phyloP scores from a whole-genome alignment of 2,113 vertebrate genomes.

The Pachyramphus minor region DNA sequence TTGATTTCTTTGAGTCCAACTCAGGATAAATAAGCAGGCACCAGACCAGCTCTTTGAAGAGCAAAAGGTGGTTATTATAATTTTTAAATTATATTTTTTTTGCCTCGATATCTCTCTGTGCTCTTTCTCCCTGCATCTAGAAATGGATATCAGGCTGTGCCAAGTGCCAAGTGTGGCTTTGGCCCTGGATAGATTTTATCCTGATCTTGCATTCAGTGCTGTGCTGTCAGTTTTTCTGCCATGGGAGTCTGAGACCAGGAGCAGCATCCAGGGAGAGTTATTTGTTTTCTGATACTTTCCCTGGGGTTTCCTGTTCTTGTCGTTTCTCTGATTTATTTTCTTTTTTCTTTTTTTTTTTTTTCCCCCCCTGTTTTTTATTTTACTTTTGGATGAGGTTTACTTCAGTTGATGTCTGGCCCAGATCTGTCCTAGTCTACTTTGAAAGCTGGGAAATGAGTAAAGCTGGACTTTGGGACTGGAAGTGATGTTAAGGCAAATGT shows the following conservation, averaged over 20 bases:
- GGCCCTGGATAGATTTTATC: neutral
- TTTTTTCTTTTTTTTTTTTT: neutral
- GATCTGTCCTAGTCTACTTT: neutral
- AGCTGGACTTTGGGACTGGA: neutral
- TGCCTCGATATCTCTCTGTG: neutral
- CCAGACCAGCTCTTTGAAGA: neutral
- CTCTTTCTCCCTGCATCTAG: neutral
- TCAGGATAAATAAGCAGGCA: constrained; percentile 13
- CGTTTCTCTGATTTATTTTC: neutral
- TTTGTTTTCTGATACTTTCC: constrained; percentile 18
- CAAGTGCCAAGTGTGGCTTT: neutral
- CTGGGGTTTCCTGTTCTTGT: neutral
- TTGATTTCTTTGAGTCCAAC: constrained; percentile 13
- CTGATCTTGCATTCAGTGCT: neutral
- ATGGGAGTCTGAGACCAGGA: neutral
- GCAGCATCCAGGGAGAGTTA: neutral
- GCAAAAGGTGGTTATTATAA: neutral
- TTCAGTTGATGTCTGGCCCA: neutral
- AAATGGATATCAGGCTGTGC: neutral
- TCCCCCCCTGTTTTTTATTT: neutral
- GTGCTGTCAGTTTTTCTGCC: neutral
- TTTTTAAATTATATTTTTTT: neutral
- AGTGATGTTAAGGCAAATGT: neutral
- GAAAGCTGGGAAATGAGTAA: neutral
- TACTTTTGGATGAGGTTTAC: neutral